Conservation (phyloP, 2,113 vertebrate species). For the Hemiprocne comata region DNA sequence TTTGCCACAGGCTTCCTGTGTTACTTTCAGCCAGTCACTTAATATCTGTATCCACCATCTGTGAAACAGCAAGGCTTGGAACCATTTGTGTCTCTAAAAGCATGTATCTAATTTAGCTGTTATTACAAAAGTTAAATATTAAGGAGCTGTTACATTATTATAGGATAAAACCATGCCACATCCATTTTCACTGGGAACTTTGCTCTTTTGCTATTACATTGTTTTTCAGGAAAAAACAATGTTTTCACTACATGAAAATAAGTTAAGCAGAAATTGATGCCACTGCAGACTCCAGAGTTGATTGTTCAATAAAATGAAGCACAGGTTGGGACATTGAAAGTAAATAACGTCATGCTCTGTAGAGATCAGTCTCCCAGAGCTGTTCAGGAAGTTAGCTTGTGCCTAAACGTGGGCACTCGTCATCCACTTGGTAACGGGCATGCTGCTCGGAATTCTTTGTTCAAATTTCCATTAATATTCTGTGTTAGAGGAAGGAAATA, state of each 20-base stretch:
- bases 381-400: background rate
- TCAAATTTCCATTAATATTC: slow-evolving; percentile 4
- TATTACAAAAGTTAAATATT: slow-evolving; percentile 28
- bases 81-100: background rate
- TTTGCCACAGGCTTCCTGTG: slow-evolving; percentile 21
- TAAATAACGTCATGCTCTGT: background rate
- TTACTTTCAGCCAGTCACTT: background rate
- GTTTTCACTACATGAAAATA: background rate
- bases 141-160: background rate
- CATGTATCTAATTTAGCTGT: background rate
- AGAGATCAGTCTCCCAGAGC: background rate
- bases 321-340: background rate
- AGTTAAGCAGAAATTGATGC: background rate
- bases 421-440: background rate
- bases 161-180: background rate
- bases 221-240: background rate
- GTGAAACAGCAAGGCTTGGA: slow-evolving; percentile 7
- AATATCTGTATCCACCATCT: background rate
- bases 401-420: background rate
- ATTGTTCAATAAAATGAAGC: background rate
- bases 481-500: slow-evolving; percentile 36
- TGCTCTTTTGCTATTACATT: background rate
- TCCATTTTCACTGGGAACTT: background rate
- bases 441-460: background rate
- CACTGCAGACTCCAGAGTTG: background rate